Evolutionary conservation across 2,888 invertebrate genomes (phyloP), one percentile per base, ranked within the genome.

Genomic region (Zaprionus lineosus): DNA sequence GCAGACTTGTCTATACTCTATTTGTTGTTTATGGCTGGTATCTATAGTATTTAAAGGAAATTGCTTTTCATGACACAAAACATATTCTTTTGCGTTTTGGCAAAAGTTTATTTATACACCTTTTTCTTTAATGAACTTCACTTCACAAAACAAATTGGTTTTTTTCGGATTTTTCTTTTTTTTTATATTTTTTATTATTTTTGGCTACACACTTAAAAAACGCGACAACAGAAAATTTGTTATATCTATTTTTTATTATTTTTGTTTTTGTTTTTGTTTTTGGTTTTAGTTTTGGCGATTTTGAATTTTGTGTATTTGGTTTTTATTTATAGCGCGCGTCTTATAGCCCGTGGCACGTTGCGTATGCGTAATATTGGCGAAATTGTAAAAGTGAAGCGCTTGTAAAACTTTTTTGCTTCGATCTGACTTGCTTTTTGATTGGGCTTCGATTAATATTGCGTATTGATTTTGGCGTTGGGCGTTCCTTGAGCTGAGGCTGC

Each of bases 321-420:
- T 18, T 26, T 72, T 71, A 67, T 81, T 76, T 66, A 55, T 69
- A 61, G 71, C 16, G 33, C n/a, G 31, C 31, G 55, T 24, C 34
- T 29, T 40, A 8, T 43, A 31, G 53, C 39, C 59, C 46, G 55
- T 55, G 36, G 19, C 67, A 81, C 76, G 67, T 37, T 58, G 66
- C 81, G 81, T 85, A 81, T 81, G 66, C 63, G 76, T 83, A 59
- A 83, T 74, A 62, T 79, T 63, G 40, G 58, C 60, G 33, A 59
- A 60, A 70, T 60, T 63, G n/a, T n/a, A n/a, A n/a, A n/a, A n/a
- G n/a, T n/a, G n/a, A n/a, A n/a, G n/a, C n/a, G n/a, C n/a, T 46
- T 36, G 39, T 40, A 62, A 37, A 16, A 9, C 29, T 14, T 16
- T 8, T 24, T 11, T n/a, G 11, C 28, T 29, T 46, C n/a, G 24